Evolutionary conservation across 92 coral and sea anemone species (phyloP), one percentile per base, ranked within the genome.

Genomic region (Umimayanthus chanpuru): DNA sequence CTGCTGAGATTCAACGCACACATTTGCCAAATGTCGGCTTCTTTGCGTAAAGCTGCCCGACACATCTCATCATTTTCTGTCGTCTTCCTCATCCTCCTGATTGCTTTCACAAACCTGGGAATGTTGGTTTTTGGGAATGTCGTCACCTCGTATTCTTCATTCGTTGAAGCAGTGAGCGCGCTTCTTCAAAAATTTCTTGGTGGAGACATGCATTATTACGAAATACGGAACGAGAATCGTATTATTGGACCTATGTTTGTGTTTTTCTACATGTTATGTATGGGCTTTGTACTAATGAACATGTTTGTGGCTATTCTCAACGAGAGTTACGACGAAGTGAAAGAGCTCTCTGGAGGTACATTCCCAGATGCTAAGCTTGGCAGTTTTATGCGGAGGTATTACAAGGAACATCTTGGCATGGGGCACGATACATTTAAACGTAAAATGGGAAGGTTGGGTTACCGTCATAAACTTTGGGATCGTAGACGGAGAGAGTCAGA

Each of bases 231-330:
- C 29, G 85, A 86, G 3, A 93, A 95, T 58, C 94, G 96, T 4
- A 82, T 95, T 61, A 67, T 93, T 40, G 98, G 92, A 2, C 98
- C 98, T 28, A 2, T 90, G 9, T 95, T 91, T 86, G 91, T 95
- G 10, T 91, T 95, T 25, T 79, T 86, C 38, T 95, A 90, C 90
- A 92, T 94, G 94, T 8, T 92, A 3, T 94, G 93, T 80, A 95
- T 93, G 96, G 73, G 88, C 20, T 95, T 89, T 15, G 94, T 95
- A 41, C 92, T 95, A 65, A 89, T 95, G 73, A 95, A 95, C 93
- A 95, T 95, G 98, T 95, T 95, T 80, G 88, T 95, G 5, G 98
- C 98, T 5, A 95, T 95, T 79, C 93, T 95, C 4, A 95, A 95
- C 88, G 98, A 95, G 28, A 90, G 96, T 10, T 95, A 93, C 73